Evolutionary conservation across 37 sponge, comb jelly and placozoan species (phyloP), one percentile per base, ranked within the genome.

Genomic region (Chondrilla cf. caribensis): DNA sequence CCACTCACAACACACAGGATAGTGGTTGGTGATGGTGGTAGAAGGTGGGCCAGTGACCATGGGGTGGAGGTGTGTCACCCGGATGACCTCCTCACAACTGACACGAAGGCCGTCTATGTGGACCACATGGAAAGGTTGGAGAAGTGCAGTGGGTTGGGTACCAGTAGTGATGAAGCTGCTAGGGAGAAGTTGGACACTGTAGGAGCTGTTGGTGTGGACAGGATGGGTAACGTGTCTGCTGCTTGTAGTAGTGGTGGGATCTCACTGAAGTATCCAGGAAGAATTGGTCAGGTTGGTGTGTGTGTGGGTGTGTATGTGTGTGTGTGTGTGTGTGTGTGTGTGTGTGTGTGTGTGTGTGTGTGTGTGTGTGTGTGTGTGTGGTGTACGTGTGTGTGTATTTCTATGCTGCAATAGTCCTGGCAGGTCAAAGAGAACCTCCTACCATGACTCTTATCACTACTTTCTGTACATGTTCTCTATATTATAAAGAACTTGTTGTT

Each of bases 201-300:
- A 18, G 92, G 92, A 54, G 92, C 92, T 25, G 70, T 92, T 0
- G 86, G 89, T 64, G 58, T 92, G 54, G 89, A 88, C 41, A 19
- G 38, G 19, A 25, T 41, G 31, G 92, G 92, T 36, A 47, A 47
- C 19, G 82, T 85, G 60, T 82, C 86, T 60, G 89, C 83, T 32
- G 89, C 82, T 8, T 85, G 85, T 41, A 87, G 89, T 58, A 92
- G 92, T 88, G 92, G 92, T n/a, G 92, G 92, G 14, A 86, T 92
- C 5, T 88, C 92, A 24, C 79, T 92, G 58, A 92, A 92, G 70
- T 87, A 82, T 58, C 92, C 92, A 26, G 92, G 92, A 40, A 88
- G 92, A 71, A 72, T 92, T 26, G 92, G 92, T 5, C 92, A 88
- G 75, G 88, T 88, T 68, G n/a, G 70, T 9, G 58, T 67, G 71